phyloP scores from a whole-genome alignment of 2,113 vertebrate genomes.

The Tragelaphus imberbis region DNA sequence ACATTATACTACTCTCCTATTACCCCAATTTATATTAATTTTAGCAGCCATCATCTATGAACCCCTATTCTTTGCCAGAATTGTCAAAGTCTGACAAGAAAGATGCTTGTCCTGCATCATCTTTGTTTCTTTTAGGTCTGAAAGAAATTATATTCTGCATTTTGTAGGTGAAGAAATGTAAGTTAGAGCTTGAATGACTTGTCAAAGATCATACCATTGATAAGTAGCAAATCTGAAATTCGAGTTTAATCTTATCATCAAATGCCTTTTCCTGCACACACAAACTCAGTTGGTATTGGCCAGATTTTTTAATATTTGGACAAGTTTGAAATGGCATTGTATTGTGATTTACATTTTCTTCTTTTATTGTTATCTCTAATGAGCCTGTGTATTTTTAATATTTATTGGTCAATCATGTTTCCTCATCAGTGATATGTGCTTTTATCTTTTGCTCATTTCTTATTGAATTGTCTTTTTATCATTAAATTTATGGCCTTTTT shows the following conservation, averaged over 20 bases:
- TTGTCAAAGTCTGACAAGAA: not conserved
- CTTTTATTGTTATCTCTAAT: not conserved
- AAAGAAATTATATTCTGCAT: not conserved
- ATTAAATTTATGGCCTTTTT: not conserved
- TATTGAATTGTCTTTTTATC: not conserved
- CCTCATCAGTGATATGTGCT: not conserved
- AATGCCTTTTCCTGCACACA: not conserved
- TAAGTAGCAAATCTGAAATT: not conserved
- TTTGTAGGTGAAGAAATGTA: not conserved
- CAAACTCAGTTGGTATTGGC: no score
- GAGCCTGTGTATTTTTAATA: not conserved
- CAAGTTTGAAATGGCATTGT: not conserved
- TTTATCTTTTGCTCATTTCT: not conserved
- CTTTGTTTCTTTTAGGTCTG: not conserved
- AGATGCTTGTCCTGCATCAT: not conserved
- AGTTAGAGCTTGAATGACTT: not conserved
- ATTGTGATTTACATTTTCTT: not conserved
- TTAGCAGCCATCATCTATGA: not conserved
- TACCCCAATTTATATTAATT: not conserved
- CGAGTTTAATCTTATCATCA: not conserved
- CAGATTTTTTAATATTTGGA: not conserved
- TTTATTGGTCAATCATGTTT: not conserved
- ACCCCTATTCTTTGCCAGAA: not conserved
- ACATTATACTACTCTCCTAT: not conserved
- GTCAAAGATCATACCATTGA: not conserved